phyloP scores from a whole-genome alignment of 2,888 invertebrate species.

The Linnaemya tessellans region DNA sequence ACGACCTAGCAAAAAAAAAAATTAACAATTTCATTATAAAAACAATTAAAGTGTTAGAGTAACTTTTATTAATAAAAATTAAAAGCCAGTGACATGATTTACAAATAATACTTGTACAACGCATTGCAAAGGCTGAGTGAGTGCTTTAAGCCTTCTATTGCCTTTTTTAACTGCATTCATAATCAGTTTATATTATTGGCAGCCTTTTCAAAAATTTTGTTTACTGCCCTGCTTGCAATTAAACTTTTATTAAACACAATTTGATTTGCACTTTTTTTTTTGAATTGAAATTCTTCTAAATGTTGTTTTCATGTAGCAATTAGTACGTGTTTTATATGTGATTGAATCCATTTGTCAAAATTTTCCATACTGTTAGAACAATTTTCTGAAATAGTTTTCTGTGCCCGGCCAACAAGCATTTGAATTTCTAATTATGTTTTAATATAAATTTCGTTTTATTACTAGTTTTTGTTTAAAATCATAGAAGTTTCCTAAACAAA shows the following conservation, averaged over 20 bases:
- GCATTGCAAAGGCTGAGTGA: too few species aligned
- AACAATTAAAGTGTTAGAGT: too few species aligned
- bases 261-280: background rate
- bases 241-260: background rate
- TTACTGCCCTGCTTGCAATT: background rate
- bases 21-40: too few species aligned
- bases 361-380: conserved; percentile 3
- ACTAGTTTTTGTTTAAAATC: background rate
- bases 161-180: background rate
- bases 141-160: background rate
- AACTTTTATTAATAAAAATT: too few species aligned
- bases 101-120: too few species aligned
- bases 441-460: background rate
- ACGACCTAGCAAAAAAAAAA: too few species aligned
- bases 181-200: background rate
- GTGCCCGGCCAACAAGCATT: background rate
- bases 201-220: background rate
- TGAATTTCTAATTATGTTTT: conserved; percentile 28
- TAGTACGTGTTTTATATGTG: conserved; percentile 18
- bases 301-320: background rate
- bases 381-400: conserved; percentile 2
- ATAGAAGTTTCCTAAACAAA: conserved; percentile 13
- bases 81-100: too few species aligned
- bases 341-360: background rate
- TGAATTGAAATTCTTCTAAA: background rate